These are phyloP conservation scores for Punctoribates punctum DNA, from an alignment of 2,888 invertebrate genomes.

Conservation along the genomic window DNA sequence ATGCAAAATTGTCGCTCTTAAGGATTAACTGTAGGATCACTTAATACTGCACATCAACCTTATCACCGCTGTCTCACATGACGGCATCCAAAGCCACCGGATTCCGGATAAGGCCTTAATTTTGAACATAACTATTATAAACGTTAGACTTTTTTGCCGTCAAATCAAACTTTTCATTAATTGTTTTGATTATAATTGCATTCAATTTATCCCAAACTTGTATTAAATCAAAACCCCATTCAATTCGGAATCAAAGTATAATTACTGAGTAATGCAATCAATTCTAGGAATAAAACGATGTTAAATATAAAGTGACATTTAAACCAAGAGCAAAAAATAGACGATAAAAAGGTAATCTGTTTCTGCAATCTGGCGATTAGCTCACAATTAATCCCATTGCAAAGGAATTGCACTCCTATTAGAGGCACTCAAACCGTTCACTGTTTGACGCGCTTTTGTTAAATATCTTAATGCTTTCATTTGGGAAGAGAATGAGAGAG, in stretches of 20 bases:
- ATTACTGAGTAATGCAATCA: no score
- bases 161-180: no score
- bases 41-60: conserved; percentile 28
- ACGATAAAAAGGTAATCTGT: conserved; percentile 6
- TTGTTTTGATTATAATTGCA: no score
- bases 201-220: no score
- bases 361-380: conserved; percentile 25
- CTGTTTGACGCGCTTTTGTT: conserved; percentile 25
- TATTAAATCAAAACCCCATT: no score
- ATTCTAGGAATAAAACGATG: not conserved
- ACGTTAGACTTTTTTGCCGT: not conserved
- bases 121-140: not conserved
- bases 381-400: conserved; percentile 13
- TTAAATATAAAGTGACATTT: not conserved
- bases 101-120: not conserved
- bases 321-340: not conserved
- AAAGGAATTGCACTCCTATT: conserved; percentile 24
- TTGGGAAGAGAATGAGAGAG: no score
- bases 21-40: conserved; percentile 10
- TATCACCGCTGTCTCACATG: conserved; percentile 24
- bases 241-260: no score
- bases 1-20: not conserved
- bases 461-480: conserved; percentile 17
- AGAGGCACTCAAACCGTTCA: not conserved
- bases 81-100: conserved; percentile 9